phyloP scores from a whole-genome alignment of 2,113 vertebrate species.

The Macroglossus sobrinus region DNA sequence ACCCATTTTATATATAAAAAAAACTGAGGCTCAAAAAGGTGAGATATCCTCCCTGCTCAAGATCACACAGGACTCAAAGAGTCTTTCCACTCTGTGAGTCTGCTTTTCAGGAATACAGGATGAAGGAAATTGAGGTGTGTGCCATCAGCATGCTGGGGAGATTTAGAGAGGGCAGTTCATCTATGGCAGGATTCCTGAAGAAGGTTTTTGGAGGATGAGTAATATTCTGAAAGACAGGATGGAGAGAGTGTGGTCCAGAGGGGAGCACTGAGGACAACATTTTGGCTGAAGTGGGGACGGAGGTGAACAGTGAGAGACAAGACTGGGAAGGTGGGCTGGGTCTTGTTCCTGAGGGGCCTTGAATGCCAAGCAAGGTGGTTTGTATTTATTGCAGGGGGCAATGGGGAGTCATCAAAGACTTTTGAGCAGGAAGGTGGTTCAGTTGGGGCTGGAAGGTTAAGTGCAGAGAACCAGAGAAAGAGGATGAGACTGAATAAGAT shows the following conservation, averaged over 20 bases:
- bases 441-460: not conserved
- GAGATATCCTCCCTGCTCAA: not conserved
- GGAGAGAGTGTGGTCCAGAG: not conserved
- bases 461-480: not conserved
- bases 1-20: not conserved
- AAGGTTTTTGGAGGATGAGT: not conserved
- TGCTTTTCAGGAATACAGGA: not conserved
- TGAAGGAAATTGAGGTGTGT: not conserved
- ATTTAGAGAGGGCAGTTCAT: no score
- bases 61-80: not conserved
- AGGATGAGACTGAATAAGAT: not conserved
- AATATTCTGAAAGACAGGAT: not conserved
- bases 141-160: not conserved
- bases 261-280: not conserved
- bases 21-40: not conserved
- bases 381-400: not conserved
- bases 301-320: not conserved
- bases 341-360: not conserved
- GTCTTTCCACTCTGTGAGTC: not conserved
- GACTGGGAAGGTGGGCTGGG: not conserved
- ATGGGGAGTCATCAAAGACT: not conserved
- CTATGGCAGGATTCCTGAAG: not conserved
- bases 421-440: not conserved
- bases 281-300: not conserved
- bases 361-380: not conserved